These are phyloP conservation scores for Tillus elongatus DNA, from an alignment of 2,888 invertebrate genomes.

Conservation along the genomic window DNA sequence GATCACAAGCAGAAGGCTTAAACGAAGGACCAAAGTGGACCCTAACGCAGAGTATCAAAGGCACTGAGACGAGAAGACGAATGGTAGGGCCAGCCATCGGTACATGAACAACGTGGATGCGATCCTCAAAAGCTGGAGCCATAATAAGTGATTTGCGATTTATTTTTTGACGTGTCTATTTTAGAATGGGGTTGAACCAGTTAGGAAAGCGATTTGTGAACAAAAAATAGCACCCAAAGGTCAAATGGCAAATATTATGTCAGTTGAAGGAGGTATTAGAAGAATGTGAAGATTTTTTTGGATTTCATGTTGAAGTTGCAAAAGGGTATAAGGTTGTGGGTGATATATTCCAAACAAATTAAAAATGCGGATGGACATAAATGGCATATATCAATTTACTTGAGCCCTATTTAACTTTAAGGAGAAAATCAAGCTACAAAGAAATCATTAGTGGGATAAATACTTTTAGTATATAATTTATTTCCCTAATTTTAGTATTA, in stretches of 20 bases:
- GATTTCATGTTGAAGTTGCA: conserved; percentile 59
- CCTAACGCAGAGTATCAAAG: too few relatives aligned
- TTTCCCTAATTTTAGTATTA: too few relatives aligned
- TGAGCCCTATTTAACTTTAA: conserved; percentile 48
- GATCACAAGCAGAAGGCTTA: too few relatives aligned
- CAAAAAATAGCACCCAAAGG: conserved; percentile 54
- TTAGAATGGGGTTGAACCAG: conserved; percentile 54
- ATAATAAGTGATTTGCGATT: too few relatives aligned
- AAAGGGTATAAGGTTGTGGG: conserved; percentile 58
- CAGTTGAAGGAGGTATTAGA: conserved; percentile 51
- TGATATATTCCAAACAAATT: conserved; percentile 56
- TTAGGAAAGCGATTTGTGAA: conserved; percentile 52
- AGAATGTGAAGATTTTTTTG: conserved; percentile 53
- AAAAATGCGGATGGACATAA: conserved; percentile 62
- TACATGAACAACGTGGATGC: too few relatives aligned
- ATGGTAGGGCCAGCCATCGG: too few relatives aligned
- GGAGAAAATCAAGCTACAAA: conserved; percentile 46
- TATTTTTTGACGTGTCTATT: too few relatives aligned
- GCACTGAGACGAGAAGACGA: too few relatives aligned
- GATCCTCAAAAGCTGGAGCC: too few relatives aligned
- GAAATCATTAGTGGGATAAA: conserved; percentile 50
- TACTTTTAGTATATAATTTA: conserved; percentile 8
- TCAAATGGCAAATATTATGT: conserved; percentile 48
- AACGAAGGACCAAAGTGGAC: too few relatives aligned
- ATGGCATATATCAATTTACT: conserved; percentile 48